These are phyloP conservation scores for Tenthredo scrophulariae DNA, from an alignment of 2,888 invertebrate species.

Conservation along the genomic window DNA sequence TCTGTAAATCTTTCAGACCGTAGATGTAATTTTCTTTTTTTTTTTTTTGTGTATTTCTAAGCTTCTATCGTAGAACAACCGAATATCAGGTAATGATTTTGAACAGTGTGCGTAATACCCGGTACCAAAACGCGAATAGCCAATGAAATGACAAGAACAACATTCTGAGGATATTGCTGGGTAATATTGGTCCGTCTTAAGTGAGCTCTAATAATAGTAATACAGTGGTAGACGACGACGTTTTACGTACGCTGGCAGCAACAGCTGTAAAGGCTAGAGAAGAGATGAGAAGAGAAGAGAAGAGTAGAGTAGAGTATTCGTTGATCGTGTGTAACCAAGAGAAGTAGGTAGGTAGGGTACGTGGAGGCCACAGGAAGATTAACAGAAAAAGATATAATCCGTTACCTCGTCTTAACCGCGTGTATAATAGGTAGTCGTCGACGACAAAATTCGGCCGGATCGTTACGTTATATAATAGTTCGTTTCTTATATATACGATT, in stretches of 20 bases:
- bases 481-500: no score
- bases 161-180: slow-evolving; percentile 28
- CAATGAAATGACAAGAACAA: slow-evolving; percentile 16
- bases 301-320: not conserved
- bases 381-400: slow-evolving; percentile 1
- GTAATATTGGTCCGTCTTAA: slow-evolving; percentile 39
- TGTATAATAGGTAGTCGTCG: not conserved
- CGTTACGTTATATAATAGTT: not conserved
- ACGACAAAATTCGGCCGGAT: not conserved
- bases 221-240: slow-evolving; percentile 6
- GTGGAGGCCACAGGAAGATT: not conserved
- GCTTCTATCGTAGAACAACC: no score
- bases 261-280: slow-evolving; percentile 40
- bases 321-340: slow-evolving; percentile 6
- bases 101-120: not conserved
- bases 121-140: not conserved
- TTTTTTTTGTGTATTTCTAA: no score
- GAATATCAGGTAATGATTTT: not conserved
- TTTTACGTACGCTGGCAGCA: slow-evolving; percentile 25
- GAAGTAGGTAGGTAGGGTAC: not conserved
- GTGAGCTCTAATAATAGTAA: slow-evolving; percentile 48
- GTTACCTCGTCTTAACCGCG: not conserved
- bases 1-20: no score
- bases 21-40: no score
- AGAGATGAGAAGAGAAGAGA: not conserved